These are phyloP conservation scores for Ophiodon elongatus DNA, from an alignment of 2,113 vertebrate species.

Conservation along the genomic window DNA sequence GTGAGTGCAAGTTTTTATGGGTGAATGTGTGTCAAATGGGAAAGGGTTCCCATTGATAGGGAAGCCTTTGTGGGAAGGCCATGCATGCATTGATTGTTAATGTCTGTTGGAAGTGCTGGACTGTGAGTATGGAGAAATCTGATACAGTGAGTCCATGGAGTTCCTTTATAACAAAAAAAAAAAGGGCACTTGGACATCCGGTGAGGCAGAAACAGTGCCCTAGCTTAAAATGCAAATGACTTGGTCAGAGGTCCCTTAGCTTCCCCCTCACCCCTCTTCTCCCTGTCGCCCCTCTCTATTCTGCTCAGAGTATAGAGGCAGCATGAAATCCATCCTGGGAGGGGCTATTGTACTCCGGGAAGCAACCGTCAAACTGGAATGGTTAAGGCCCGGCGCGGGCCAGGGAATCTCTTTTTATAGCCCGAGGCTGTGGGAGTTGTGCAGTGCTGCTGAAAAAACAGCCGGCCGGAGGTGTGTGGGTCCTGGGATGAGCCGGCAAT, in stretches of 20 bases:
- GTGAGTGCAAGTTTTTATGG: conserved; percentile 35
- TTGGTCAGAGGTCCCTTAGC: conserved; percentile 65
- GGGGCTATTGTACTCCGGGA: conserved; percentile 70
- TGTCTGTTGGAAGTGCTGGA: conserved; percentile 50
- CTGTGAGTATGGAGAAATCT: conserved; percentile 60
- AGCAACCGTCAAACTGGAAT: conserved; percentile 69
- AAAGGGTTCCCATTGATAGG: conserved; percentile 59
- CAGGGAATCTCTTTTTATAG: conserved; percentile 48
- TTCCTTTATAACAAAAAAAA: conserved; percentile 24
- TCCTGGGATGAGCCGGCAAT: conserved; percentile 38
- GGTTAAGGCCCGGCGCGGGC: conserved; percentile 38
- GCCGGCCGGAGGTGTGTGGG: conserved; percentile 36
- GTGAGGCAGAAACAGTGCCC: conserved; percentile 62
- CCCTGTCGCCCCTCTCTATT: conserved; percentile 54
- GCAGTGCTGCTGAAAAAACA: conserved; percentile 35
- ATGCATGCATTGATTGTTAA: conserved; percentile 74
- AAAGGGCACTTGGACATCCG: conserved; percentile 65
- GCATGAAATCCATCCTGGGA: conserved; percentile 78
- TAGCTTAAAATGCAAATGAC: conserved; percentile 76
- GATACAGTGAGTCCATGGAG: conserved; percentile 60
- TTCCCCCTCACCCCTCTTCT: conserved; percentile 53
- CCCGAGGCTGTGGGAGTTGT: conserved; percentile 23
- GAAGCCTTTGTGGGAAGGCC: conserved; percentile 67
- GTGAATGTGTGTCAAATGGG: conserved; percentile 38
- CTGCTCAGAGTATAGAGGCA: conserved; percentile 57